Base-by-base conservation (phyloP, 2,797 vertebrate genomes). In the Xiphophorus birchmanni region DNA sequence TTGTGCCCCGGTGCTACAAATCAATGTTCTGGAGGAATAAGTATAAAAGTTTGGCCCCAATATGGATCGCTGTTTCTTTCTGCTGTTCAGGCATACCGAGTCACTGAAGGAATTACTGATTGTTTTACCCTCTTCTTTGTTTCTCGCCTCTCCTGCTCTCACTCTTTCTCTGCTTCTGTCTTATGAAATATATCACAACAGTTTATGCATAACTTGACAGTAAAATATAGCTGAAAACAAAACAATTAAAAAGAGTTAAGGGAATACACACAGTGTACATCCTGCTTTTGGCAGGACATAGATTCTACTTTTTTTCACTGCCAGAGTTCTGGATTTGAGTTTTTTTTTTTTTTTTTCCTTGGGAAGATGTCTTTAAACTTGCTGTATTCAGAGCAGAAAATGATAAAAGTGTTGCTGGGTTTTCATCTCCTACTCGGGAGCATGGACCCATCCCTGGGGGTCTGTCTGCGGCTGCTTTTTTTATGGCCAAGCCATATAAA, bases 21-120 rank as follows among this genome's bases (percentile, higher is more conserved):
- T 94, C 88, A 81, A 76, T 93, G 88, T 78, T 87, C 88, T 89
- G 75, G 40, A 90, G 83, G 85, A 91, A 91, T 93, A 93, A 94
- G 94, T 94, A 89, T 86, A 91, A 86, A 84, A 91, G 88, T 78
- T 86, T 88, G 88, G 82, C 65, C 86, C 73, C 85, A 86, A 90
- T 94, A 90, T 88, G 86, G 85, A 92, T 89, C 50, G 73, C 65
- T 84, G 86, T 86, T 80, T 84, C 63, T 83, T 77, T 86, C 77
- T 78, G 81, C 77, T 76, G 79, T 65, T 72, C 73, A 79, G 85
- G 80, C 76, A 65, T 17, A 73, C 85, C 81, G 75, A 83, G 74
- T 78, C 79, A 79, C 87, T 78, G 80, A 80, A 93, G 79, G 78
- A 89, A 91, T 89, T 81, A 69, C 67, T 86, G 82, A 92, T 84